These are phyloP conservation scores for Xestoiulus laeticollis DNA, from an alignment of 2,888 invertebrate species.

Conservation along the genomic window DNA sequence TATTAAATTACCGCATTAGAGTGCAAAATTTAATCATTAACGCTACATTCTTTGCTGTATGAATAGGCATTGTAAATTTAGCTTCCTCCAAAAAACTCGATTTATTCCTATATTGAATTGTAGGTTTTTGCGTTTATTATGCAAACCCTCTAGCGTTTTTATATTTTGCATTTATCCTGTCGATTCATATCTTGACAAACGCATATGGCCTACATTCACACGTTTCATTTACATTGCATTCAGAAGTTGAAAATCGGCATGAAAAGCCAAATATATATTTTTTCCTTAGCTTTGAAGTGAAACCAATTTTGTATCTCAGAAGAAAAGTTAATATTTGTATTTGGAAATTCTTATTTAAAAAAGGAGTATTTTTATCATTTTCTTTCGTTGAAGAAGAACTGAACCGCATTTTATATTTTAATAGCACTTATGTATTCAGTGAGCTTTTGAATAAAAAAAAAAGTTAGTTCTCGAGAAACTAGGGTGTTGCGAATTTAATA, in stretches of 20 bases:
- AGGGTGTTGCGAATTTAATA: background rate
- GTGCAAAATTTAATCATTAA: background rate
- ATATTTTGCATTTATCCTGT: background rate
- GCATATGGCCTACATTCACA: slow-evolving; percentile 20
- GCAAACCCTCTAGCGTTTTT: background rate
- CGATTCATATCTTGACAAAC: slow-evolving; percentile 28
- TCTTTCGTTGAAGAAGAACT: background rate
- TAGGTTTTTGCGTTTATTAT: background rate
- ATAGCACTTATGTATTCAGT: background rate
- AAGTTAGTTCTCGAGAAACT: background rate
- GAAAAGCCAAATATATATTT: background rate
- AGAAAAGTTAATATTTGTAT: slow-evolving; percentile 34
- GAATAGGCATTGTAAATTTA: background rate
- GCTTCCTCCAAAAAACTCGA: background rate
- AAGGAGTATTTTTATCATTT: background rate
- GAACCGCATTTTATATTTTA: background rate
- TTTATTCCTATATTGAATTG: background rate
- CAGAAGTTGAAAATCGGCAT: background rate
- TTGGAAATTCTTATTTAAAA: background rate
- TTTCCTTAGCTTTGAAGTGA: background rate
- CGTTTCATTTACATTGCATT: background rate
- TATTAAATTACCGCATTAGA: no score
- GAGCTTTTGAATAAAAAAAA: background rate
- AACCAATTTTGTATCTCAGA: background rate
- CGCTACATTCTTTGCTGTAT: background rate